Conservation (phyloP, 2,797 vertebrate species). For the Prunella strophiata region DNA sequence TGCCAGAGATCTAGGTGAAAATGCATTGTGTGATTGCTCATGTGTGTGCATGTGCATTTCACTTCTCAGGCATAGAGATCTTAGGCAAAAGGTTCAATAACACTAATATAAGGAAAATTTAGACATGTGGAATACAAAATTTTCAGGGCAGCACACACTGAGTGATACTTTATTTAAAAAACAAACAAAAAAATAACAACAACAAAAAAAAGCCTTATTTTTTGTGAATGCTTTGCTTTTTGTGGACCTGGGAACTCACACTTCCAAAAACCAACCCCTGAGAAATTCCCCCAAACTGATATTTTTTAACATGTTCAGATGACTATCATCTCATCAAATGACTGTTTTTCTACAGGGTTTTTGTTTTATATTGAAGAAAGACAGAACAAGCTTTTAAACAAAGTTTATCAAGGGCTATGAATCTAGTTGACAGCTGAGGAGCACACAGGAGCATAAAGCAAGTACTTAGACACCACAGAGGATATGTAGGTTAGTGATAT, state of each 20-base stretch:
- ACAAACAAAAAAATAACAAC: not conserved
- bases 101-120: not conserved
- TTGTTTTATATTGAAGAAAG: not conserved
- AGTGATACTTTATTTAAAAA: not conserved
- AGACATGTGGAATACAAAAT: not conserved
- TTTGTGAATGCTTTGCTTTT: not conserved
- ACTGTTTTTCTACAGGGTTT: not conserved
- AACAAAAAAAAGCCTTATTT: not conserved
- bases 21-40: rapidly evolving
- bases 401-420: not conserved
- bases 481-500: not conserved
- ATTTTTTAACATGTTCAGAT: not conserved
- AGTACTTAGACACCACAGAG: not conserved
- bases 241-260: not conserved
- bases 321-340: not conserved
- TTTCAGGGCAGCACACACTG: not conserved
- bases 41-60: rapidly evolving
- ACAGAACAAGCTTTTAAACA: not conserved
- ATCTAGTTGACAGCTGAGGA: not conserved
- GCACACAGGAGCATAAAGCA: not conserved
- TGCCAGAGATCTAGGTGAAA: not conserved
- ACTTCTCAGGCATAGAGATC: not conserved
- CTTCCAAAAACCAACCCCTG: not conserved
- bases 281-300: not conserved
- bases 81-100: not conserved